phyloP scores from a whole-genome alignment of 2,797 vertebrate genomes.

The Lagodon rhomboides region DNA sequence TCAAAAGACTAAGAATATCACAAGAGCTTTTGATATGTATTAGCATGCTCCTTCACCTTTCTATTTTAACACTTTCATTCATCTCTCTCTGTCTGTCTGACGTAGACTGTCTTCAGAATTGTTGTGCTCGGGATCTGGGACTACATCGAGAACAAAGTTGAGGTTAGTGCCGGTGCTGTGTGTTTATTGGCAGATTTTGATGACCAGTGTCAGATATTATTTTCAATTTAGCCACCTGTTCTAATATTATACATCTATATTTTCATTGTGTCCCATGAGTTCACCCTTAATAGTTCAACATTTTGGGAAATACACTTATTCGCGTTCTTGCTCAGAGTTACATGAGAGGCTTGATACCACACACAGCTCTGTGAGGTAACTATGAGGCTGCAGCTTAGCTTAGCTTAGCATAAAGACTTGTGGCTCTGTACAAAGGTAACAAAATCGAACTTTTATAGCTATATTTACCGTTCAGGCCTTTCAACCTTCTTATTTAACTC shows the following conservation, averaged over 20 bases:
- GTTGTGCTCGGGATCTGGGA: constrained; percentile 99
- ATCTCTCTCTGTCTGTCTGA: constrained; percentile 44
- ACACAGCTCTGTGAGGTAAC: not conserved
- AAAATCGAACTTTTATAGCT: not conserved
- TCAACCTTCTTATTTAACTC: not conserved
- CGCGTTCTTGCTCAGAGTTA: not conserved
- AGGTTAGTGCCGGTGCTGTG: constrained; percentile 85
- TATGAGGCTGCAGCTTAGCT: not conserved
- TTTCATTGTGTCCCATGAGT: not conserved
- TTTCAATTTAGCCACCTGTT: constrained; percentile 4
- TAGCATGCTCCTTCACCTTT: constrained; percentile 16
- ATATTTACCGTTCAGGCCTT: not conserved
- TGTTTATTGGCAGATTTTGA: constrained; percentile 1
- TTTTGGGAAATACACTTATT: not conserved
- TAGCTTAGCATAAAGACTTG: not conserved
- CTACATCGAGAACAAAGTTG: constrained; percentile 99
- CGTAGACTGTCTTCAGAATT: constrained; percentile 95
- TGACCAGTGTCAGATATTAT: not conserved
- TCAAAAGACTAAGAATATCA: constrained; percentile 52
- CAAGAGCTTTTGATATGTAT: constrained; percentile 39
- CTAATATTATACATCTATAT: not conserved
- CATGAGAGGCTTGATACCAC: not conserved
- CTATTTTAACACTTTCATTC: constrained; percentile 51
- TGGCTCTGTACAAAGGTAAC: not conserved
- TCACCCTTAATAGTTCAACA: not conserved